Evolutionary conservation across 2,113 vertebrate genomes (phyloP).

Genomic region (Manacus vitellinus): DNA sequence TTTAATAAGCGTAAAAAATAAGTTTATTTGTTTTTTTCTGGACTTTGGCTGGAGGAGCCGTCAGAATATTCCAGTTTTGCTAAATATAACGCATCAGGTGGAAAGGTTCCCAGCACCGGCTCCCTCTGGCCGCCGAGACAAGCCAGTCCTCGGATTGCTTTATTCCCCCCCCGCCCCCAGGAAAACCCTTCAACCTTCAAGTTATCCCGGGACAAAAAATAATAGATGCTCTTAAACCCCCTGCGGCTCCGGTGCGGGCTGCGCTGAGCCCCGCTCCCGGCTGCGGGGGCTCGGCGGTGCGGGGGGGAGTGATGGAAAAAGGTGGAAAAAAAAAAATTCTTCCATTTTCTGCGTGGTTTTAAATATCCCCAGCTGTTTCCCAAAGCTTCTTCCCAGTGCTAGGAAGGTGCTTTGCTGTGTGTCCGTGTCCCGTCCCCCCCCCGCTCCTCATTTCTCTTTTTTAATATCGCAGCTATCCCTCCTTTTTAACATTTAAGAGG

Average conservation of each 20-base stretch:
- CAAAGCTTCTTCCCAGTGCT: constrained; percentile 11
- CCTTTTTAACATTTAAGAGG: constrained; percentile 64
- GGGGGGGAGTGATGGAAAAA: not conserved
- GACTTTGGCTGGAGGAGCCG: not conserved
- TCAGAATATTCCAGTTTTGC: not conserved
- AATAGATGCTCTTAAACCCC: not conserved
- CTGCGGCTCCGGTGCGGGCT: not conserved
- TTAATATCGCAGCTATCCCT: constrained; percentile 52
- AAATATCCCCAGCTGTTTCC: constrained; percentile 58
- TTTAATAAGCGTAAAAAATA: not conserved
- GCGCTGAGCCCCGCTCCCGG: not conserved
- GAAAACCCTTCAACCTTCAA: not conserved
- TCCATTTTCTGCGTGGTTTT: constrained; percentile 17
- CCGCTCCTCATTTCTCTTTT: not conserved
- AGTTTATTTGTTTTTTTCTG: not conserved
- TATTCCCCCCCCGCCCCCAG: too few relatives aligned
- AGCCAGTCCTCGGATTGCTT: not conserved
- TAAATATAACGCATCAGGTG: constrained; percentile 33
- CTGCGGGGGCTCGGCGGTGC: not conserved
- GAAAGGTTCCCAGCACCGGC: not conserved
- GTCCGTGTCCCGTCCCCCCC: not conserved
- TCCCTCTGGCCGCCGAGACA: not conserved
- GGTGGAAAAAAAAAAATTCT: not conserved
- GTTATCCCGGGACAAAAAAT: not conserved
- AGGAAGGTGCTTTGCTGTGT: constrained; percentile 14